Percentiles rank a stretch among this genome's conserved stretches.
Evolutionary conservation across 1,140 invertebrate species (phyloP).

Genomic region (Lepidotrigona ventralis): DNA sequence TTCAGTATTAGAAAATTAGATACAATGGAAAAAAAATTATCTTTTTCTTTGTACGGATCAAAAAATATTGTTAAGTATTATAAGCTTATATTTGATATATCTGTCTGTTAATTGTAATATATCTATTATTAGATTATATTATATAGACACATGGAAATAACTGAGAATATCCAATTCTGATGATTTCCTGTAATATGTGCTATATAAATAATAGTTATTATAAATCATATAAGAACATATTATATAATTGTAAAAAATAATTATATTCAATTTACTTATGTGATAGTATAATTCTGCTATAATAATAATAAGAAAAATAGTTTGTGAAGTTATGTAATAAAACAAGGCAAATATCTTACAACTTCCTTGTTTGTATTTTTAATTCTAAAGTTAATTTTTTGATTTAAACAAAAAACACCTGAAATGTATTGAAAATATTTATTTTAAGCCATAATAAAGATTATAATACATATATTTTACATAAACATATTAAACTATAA

Average conservation of each 20-base stretch:
- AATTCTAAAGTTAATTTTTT: not conserved
- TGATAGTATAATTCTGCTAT: conserved; percentile 37
- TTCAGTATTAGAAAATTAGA: conserved; percentile 49
- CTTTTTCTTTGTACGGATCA: not conserved
- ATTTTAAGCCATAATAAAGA: not conserved
- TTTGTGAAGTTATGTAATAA: conserved; percentile 26
- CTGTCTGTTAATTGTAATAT: conserved; percentile 40
- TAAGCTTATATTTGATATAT: conserved; percentile 33
- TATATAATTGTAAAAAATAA: conserved; percentile 27
- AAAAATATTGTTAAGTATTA: conserved; percentile 26
- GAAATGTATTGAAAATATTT: conserved; percentile 8
- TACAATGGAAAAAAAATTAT: conserved; percentile 11
- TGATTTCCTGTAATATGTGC: conserved; percentile 6
- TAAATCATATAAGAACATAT: conserved; percentile 18
- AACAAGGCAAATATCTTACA: conserved; percentile 15
- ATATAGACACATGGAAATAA: conserved; percentile 27
- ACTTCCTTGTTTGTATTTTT: not conserved
- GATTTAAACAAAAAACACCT: not conserved
- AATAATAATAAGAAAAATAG: conserved; percentile 17
- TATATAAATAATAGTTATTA: conserved; percentile 33
- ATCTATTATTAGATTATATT: conserved; percentile 38
- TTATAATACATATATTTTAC: not conserved
- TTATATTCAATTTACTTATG: conserved; percentile 32
- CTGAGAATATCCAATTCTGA: conserved; percentile 16
- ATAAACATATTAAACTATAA: not conserved